A percentile compares a stretch with the other conserved stretches of the same genome.
Evolutionary conservation across 2,888 invertebrate genomes (phyloP).

Genomic region (Zelleria hepariella): DNA sequence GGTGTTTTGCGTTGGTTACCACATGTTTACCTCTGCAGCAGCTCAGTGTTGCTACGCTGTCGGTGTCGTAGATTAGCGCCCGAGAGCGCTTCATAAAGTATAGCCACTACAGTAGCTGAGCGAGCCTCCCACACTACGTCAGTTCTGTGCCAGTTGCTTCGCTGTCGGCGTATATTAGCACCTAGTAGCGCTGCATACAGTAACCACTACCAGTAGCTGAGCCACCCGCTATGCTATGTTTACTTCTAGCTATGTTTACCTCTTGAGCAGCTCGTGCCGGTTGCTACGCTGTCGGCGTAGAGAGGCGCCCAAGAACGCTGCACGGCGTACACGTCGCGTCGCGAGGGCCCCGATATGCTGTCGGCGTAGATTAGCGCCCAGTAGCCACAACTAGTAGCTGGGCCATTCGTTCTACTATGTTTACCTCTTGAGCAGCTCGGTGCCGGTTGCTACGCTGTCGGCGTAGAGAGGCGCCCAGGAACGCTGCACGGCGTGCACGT

Average conservation of each 20-base stretch:
- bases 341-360: background rate
- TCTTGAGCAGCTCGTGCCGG: slow-evolving; percentile 51
- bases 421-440: slow-evolving; percentile 56
- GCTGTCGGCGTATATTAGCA: background rate
- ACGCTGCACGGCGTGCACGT: slow-evolving; percentile 43
- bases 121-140: too few species aligned
- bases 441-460: slow-evolving; percentile 40
- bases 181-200: too few species aligned
- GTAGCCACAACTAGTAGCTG: background rate
- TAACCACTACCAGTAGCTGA: background rate
- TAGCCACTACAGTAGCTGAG: slow-evolving; percentile 33
- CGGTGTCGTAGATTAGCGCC: slow-evolving; percentile 41
- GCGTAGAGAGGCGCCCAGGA: slow-evolving; percentile 49
- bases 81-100: slow-evolving; percentile 47
- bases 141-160: too few species aligned
- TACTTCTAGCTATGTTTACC: slow-evolving; percentile 65
- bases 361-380: background rate
- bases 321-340: slow-evolving; percentile 37
- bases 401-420: background rate
- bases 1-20: too few species aligned
- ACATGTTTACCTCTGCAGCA: slow-evolving; percentile 61
- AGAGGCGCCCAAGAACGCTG: slow-evolving; percentile 51
- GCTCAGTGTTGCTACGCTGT: slow-evolving; percentile 41
- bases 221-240: slow-evolving; percentile 3
- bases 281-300: slow-evolving; percentile 34